Conservation (phyloP, 2,888 invertebrate genomes). For the Oscheius sp. region DNA sequence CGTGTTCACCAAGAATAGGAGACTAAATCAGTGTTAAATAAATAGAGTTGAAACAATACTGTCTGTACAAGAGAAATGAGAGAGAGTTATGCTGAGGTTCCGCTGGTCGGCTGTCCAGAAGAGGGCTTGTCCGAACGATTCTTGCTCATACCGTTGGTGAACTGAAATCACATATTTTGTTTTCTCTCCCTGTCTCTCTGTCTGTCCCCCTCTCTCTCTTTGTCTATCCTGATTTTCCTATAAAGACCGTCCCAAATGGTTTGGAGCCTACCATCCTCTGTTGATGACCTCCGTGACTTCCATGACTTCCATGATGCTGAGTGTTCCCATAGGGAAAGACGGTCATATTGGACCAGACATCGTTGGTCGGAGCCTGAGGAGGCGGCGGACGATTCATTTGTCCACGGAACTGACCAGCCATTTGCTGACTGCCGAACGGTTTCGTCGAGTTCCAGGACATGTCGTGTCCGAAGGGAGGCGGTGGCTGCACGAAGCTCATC, state of each 20-base stretch:
- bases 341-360: conserved; percentile 32
- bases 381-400: conserved; percentile 1
- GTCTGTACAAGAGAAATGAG: conserved; percentile 9
- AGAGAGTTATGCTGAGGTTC: conserved; percentile 26
- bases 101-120: conserved; percentile 9
- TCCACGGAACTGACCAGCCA: conserved; percentile 15
- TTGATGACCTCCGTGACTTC: not conserved
- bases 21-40: too few relatives aligned
- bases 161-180: too few relatives aligned
- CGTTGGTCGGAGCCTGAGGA: not conserved
- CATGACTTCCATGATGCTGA: conserved; percentile 2
- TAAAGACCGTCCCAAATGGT: too few relatives aligned
- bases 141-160: too few relatives aligned
- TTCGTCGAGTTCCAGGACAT: conserved; percentile 23
- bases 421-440: conserved; percentile 1
- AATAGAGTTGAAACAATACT: too few relatives aligned
- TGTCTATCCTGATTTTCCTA: too few relatives aligned
- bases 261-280: conserved; percentile 13
- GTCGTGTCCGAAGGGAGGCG: conserved; percentile 11
- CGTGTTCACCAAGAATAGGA: too few relatives aligned
- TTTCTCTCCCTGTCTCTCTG: too few relatives aligned
- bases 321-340: not conserved
- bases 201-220: too few relatives aligned
- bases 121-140: not conserved
- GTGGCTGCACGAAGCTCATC: conserved; percentile 29